A percentile compares a stretch with the other conserved stretches of the same genome.
These are phyloP conservation scores for Cerastis leucographa DNA, from an alignment of 2,888 invertebrate genomes.

Conservation along the genomic window DNA sequence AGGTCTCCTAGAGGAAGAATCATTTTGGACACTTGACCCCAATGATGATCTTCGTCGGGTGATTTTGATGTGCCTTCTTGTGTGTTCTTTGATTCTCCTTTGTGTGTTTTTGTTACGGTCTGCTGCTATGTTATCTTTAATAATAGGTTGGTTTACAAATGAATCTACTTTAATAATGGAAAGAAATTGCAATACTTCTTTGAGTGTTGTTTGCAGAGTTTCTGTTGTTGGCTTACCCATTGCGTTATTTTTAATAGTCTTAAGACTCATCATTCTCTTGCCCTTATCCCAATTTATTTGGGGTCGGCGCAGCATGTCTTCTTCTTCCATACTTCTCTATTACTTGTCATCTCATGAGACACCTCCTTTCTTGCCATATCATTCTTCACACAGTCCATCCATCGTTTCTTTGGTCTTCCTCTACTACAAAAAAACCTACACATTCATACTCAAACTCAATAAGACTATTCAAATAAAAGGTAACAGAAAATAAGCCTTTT, in stretches of 20 bases:
- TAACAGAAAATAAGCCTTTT: neutral
- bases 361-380: too few relatives aligned
- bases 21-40: constrained; percentile 62
- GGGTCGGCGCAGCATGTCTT: too few relatives aligned
- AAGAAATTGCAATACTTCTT: neutral
- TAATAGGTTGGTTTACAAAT: neutral
- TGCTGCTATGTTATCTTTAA: neutral
- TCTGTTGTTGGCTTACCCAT: neutral
- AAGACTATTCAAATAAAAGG: neutral
- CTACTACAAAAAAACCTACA: too few relatives aligned
- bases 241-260: neutral
- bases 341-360: too few relatives aligned
- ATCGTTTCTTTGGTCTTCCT: too few relatives aligned
- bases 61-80: constrained; percentile 37
- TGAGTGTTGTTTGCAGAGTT: neutral
- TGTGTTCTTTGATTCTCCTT: constrained; percentile 8
- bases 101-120: neutral
- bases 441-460: too few relatives aligned
- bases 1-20: constrained; percentile 60
- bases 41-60: constrained; percentile 41
- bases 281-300: too few relatives aligned
- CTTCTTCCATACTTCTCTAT: too few relatives aligned
- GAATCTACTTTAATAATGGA: neutral
- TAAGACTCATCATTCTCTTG: too few relatives aligned
- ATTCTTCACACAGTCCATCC: too few relatives aligned